Evolutionary conservation across 2,888 invertebrate genomes (phyloP).

Genomic region (Phymatocera aterrima): DNA sequence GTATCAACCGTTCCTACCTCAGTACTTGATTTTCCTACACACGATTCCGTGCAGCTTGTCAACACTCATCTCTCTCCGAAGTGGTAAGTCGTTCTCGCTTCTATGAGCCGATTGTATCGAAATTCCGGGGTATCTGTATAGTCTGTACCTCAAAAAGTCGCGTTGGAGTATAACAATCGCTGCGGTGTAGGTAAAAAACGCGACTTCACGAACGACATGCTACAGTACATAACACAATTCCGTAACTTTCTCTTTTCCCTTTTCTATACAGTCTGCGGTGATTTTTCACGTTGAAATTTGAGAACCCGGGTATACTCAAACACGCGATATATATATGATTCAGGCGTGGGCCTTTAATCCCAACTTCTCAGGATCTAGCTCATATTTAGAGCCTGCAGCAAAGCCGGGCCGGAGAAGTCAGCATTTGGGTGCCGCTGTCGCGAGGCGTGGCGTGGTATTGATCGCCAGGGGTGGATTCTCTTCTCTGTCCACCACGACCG

Average conservation of each 20-base stretch:
- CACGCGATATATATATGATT: too few relatives aligned
- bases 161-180: neutral
- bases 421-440: slow-evolving; percentile 57
- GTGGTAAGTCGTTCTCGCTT: slow-evolving; percentile 1
- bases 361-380: neutral
- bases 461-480: slow-evolving; percentile 67
- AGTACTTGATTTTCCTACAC: neutral
- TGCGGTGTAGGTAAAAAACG: too few relatives aligned
- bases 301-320: too few relatives aligned
- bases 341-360: neutral
- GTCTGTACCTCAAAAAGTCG: neutral
- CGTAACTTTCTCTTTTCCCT: too few relatives aligned
- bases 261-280: too few relatives aligned
- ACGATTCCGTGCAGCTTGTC: neutral
- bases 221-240: too few relatives aligned
- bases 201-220: too few relatives aligned
- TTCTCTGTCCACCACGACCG: slow-evolving; percentile 59
- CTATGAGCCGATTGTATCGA: neutral
- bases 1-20: neutral
- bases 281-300: too few relatives aligned
- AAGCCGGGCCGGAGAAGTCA: slow-evolving; percentile 32
- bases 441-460: slow-evolving; percentile 73
- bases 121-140: neutral
- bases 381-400: slow-evolving; percentile 12
- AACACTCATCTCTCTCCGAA: neutral